Conservation (phyloP, 2,888 invertebrate species). For the Notodonta dromedarius region DNA sequence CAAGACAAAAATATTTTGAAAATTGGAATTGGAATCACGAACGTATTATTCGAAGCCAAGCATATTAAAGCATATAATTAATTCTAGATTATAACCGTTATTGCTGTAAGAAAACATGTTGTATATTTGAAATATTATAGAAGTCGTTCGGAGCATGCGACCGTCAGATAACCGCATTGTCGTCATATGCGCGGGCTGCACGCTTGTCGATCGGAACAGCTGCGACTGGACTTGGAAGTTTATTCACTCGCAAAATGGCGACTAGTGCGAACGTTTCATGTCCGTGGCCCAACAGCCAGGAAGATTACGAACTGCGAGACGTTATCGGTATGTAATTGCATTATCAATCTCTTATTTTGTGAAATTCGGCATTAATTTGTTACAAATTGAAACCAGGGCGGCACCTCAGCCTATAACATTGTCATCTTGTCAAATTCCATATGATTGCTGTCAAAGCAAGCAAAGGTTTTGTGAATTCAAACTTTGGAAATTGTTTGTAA, state of each 20-base stretch:
- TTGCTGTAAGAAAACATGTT: background rate
- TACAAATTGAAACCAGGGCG: slow-evolving; percentile 7
- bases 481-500: too few relatives aligned
- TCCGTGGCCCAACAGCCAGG: slow-evolving; percentile 95
- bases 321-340: slow-evolving; percentile 91
- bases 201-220: slow-evolving; percentile 59
- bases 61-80: too few relatives aligned
- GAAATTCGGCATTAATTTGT: slow-evolving; percentile 11
- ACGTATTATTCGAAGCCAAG: too few relatives aligned
- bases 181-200: slow-evolving; percentile 72
- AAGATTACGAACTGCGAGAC: slow-evolving; percentile 96
- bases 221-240: slow-evolving; percentile 56
- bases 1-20: too few relatives aligned
- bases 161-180: slow-evolving; percentile 55
- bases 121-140: slow-evolving; percentile 35
- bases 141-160: slow-evolving; percentile 63
- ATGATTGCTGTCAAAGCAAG: slow-evolving; percentile 22
- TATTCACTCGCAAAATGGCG: slow-evolving; percentile 76
- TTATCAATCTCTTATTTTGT: background rate
- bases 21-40: too few relatives aligned
- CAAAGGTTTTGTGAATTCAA: too few relatives aligned
- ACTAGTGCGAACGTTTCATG: slow-evolving; percentile 63
- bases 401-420: background rate
- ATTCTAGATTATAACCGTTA: too few relatives aligned
- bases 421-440: slow-evolving; percentile 28